Evolutionary conservation across 2,888 invertebrate genomes (phyloP).

Genomic region (Coronaproctus castanopsis): DNA sequence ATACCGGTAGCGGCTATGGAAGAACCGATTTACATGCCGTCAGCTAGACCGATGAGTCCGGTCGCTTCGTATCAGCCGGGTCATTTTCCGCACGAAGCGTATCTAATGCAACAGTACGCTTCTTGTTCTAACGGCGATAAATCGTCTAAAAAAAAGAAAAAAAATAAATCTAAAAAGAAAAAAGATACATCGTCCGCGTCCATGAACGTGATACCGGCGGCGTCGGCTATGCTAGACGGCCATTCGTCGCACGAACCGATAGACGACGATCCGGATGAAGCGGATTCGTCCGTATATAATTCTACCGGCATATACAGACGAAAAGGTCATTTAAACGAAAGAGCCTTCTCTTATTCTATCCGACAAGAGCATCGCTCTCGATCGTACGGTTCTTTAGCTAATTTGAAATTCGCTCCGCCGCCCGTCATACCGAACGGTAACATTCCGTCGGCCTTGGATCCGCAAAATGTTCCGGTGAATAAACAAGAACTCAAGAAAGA

Average conservation of each 20-base stretch:
- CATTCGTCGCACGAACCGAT: constrained; percentile 21
- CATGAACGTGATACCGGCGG: constrained; percentile 14
- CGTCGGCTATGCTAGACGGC: constrained; percentile 23
- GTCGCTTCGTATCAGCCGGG: constrained; percentile 40
- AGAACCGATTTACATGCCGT: constrained; percentile 35
- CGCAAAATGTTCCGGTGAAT: constrained; percentile 16
- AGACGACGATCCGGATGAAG: constrained; percentile 20
- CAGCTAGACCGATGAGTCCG: constrained; percentile 34
- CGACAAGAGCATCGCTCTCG: constrained; percentile 80
- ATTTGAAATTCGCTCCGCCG: constrained; percentile 69
- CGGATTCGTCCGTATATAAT: constrained; percentile 42
- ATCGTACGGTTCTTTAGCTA: constrained; percentile 78
- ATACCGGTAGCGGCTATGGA: constrained; percentile 26
- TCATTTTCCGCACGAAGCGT: constrained; percentile 36
- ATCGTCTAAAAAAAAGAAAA: constrained; percentile 24
- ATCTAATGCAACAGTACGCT: constrained; percentile 36
- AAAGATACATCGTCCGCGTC: constrained; percentile 6
- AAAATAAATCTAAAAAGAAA: constrained; percentile 19
- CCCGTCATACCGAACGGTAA: constrained; percentile 23
- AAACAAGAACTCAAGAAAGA: constrained; percentile 65
- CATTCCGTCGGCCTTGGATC: constrained; percentile 10
- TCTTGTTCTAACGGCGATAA: constrained; percentile 32
- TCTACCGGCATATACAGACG: constrained; percentile 65
- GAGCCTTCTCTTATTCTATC: constrained; percentile 84
- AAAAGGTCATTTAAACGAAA: constrained; percentile 77